Evolutionary conservation across 2,888 invertebrate genomes (phyloP).

Genomic region (Pilophorus perplexus): DNA sequence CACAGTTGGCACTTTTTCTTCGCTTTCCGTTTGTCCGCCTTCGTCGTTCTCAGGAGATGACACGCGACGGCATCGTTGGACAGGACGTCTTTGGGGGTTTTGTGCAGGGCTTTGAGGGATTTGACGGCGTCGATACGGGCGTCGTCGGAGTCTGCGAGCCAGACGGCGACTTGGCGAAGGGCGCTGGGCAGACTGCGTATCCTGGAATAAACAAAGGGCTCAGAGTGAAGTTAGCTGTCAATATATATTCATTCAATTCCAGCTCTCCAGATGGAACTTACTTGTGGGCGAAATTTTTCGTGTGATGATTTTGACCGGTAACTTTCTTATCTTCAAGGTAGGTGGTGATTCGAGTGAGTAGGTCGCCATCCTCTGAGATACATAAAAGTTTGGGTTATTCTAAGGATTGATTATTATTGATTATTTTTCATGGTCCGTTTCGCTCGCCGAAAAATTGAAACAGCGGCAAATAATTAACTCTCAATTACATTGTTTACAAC

Average conservation of each 20-base stretch:
- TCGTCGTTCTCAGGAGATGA: constrained; percentile 60
- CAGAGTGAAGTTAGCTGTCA: neutral
- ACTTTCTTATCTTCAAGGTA: constrained; percentile 34
- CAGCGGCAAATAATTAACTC: too few relatives aligned
- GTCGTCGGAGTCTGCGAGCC: constrained; percentile 49
- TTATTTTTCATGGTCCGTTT: too few relatives aligned
- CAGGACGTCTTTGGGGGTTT: constrained; percentile 51
- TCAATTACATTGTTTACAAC: too few relatives aligned
- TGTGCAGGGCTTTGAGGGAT: constrained; percentile 51
- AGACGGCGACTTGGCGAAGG: constrained; percentile 41
- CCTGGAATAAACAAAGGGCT: constrained; percentile 28
- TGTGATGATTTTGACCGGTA: constrained; percentile 13
- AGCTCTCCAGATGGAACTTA: too few relatives aligned
- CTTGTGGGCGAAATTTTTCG: too few relatives aligned
- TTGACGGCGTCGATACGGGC: constrained; percentile 51
- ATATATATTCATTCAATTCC: neutral
- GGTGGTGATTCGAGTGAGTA: constrained; percentile 46
- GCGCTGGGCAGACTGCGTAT: constrained; percentile 42
- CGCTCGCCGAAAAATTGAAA: too few relatives aligned
- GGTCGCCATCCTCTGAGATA: constrained; percentile 51
- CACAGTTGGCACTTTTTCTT: constrained; percentile 54
- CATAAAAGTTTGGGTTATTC: too few relatives aligned
- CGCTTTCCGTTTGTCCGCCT: constrained; percentile 49
- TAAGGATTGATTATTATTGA: too few relatives aligned
- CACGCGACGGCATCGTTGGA: constrained; percentile 59